Base-by-base conservation (phyloP, 2,888 invertebrate species). In the Eupeodes latifasciatus region DNA sequence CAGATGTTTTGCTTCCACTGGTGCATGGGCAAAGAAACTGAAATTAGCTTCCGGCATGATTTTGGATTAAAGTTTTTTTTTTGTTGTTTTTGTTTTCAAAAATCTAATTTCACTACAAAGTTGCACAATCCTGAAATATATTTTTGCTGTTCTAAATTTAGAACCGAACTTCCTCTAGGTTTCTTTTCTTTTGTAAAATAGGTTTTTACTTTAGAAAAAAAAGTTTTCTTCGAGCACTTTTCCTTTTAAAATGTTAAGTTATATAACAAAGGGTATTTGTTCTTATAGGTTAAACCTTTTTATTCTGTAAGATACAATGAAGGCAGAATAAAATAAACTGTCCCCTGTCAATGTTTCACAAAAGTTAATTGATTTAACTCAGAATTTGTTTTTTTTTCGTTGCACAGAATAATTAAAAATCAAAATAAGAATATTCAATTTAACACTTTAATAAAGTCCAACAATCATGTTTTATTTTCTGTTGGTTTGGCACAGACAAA, bases 31-130 rank as follows among this genome's bases (percentile, higher is more conserved):
- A 57, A 91, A 91, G 2, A 91, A 69, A 14, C 90, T 89, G 69
- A 91, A 67, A 34, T 90, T 90, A 69, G 91, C 91, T 90, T 93
- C 93, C 75, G 93, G 93, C 93, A 93, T 93, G 74, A 61, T 90
- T 66, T 74, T 55, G 53, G 59, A 36, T 72, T 79, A 34, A 27
- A 47, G 0, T 85, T 78, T 59, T 75, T 19, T 19, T 19, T 19
- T 19, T 19, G 1, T 19, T 19, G 19, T 19, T 51, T 49, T 62
- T 36, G 36, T 62, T 44, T 49, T 34, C 12, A 34, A 55, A 57
- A 61, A 16, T 57, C 49, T 61, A 67, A 66, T 64, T 77, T 72
- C 34, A 66, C 66, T 84, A n/a, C 27, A 27, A 19, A 74, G 55
- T 88, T 85, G 81, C 88, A 85, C 88, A 85, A 81, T 85, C 74